Evolutionary conservation across 2,888 invertebrate species (phyloP).

Genomic region (Cryptops parisi): DNA sequence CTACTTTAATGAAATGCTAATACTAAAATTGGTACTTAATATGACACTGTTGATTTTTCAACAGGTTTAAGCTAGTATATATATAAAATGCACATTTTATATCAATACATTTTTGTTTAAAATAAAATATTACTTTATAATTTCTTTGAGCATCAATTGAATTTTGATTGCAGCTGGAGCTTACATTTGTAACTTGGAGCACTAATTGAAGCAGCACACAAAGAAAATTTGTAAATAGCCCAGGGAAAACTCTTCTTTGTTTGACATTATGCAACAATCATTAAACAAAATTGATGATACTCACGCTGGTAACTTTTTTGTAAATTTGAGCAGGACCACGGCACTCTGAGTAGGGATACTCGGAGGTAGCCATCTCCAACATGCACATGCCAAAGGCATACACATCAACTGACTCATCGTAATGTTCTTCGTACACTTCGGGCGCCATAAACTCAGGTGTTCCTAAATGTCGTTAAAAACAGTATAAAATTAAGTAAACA

Average conservation of each 20-base stretch:
- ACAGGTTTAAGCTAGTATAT: no score
- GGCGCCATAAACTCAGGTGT: conserved; percentile 97
- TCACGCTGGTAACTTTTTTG: conserved; percentile 90
- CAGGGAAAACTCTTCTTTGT: no score
- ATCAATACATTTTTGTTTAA: background rate
- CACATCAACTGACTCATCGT: conserved; percentile 97
- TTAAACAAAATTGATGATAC: conserved; percentile 26
- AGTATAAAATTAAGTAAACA: no score
- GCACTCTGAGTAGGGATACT: conserved; percentile 98
- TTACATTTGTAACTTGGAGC: no score
- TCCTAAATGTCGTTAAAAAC: conserved; percentile 38
- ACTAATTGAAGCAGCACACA: no score
- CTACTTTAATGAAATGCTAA: no score
- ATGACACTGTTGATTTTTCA: no score
- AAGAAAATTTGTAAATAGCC: no score
- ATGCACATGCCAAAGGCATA: conserved; percentile 99
- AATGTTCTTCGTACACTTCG: conserved; percentile 99
- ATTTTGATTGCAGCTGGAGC: background rate
- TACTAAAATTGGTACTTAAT: no score
- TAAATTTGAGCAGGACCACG: conserved; percentile 98
- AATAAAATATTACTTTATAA: background rate
- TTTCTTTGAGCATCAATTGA: background rate
- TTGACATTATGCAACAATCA: no score
- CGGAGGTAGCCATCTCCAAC: conserved; percentile 99
- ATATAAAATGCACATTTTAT: no score